Evolutionary conservation across 2,888 invertebrate genomes (phyloP).

Genomic region (Latrodectus hesperus): DNA sequence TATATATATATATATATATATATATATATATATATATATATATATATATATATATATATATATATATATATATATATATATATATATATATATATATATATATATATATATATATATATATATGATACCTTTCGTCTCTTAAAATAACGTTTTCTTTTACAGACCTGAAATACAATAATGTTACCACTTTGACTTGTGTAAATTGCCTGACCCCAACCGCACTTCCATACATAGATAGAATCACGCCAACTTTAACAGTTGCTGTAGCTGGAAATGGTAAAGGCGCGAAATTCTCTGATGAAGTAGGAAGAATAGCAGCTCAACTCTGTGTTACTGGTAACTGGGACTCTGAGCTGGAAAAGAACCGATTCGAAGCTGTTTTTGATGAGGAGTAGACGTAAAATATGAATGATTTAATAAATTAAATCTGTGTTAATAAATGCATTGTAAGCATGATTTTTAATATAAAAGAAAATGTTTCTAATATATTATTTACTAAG

Average conservation of each 20-base stretch:
- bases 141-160: neutral
- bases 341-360: conserved; percentile 70
- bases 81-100: too few species aligned
- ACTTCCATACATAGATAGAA: conserved; percentile 66
- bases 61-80: too few species aligned
- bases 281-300: conserved; percentile 73
- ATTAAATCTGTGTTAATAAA: too few species aligned
- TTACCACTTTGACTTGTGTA: conserved; percentile 37
- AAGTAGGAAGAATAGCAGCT: conserved; percentile 72
- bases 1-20: too few species aligned
- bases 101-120: too few species aligned
- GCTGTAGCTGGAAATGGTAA: conserved; percentile 72
- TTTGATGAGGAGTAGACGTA: neutral
- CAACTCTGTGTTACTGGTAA: conserved; percentile 70
- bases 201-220: conserved; percentile 70
- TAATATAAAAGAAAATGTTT: too few species aligned
- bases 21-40: too few species aligned
- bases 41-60: too few species aligned
- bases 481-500: too few species aligned
- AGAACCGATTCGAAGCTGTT: conserved; percentile 6
- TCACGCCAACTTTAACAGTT: conserved; percentile 53
- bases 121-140: neutral
- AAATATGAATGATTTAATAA: too few species aligned
- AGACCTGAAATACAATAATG: conserved; percentile 11
- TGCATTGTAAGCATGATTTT: too few species aligned